These are phyloP conservation scores for Meloe dianella DNA, from an alignment of 2,888 invertebrate genomes.

Conservation along the genomic window DNA sequence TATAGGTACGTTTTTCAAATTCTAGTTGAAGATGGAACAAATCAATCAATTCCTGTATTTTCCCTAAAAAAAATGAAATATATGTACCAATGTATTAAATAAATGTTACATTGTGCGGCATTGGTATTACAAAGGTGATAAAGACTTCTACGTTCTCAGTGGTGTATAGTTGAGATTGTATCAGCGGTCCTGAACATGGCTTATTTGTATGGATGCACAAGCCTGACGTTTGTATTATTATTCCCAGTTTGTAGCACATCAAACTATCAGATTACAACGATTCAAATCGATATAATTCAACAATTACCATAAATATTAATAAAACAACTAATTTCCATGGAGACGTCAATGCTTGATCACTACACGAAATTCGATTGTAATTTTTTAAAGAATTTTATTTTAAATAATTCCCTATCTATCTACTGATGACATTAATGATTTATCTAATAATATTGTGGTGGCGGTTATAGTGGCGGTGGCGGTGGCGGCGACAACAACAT, in stretches of 20 bases:
- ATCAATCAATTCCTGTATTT: background rate
- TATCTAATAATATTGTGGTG: background rate
- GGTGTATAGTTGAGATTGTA: slow-evolving; percentile 27
- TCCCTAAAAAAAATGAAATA: background rate
- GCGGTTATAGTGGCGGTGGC: background rate
- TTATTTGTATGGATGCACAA: slow-evolving; percentile 31
- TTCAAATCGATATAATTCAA: background rate
- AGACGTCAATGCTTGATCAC: background rate
- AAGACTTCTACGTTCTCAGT: slow-evolving; percentile 24
- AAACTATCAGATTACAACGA: slow-evolving; percentile 5
- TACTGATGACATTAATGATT: slow-evolving; percentile 2
- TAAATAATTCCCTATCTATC: no score
- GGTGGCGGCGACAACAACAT: background rate
- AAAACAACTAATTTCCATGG: background rate
- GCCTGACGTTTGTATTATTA: slow-evolving; percentile 21
- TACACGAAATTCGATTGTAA: background rate
- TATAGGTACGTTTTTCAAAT: no score
- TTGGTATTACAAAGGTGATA: slow-evolving; percentile 26
- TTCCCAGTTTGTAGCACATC: slow-evolving; percentile 1
- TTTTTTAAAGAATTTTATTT: no score
- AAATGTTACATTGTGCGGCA: slow-evolving; percentile 19
- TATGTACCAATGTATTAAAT: slow-evolving; percentile 15
- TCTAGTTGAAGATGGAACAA: background rate
- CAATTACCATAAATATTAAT: background rate
- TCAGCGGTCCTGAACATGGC: slow-evolving; percentile 25